Conservation (phyloP, 2,113 vertebrate species). For the Brachypteracias leptosomus region DNA sequence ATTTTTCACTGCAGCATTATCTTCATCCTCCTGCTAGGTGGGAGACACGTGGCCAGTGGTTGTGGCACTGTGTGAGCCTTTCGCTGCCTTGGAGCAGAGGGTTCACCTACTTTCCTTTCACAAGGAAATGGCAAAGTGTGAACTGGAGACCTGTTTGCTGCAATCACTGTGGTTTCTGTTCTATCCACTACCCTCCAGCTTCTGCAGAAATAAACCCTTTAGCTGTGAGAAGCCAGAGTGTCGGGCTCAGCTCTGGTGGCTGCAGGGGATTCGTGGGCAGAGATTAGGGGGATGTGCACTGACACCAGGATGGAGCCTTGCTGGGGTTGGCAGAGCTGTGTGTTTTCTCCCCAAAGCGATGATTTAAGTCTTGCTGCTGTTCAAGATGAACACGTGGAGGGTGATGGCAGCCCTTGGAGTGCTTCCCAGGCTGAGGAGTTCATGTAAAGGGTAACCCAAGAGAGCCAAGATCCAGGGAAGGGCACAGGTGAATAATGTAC, state of each 20-base stretch:
- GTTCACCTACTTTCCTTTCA: not conserved
- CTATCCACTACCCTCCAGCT: not conserved
- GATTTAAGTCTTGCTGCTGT: not conserved
- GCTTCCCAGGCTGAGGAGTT: not conserved
- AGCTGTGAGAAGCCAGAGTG: not conserved
- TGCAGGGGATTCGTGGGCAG: not conserved
- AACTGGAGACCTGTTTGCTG: not conserved
- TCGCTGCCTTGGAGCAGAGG: not conserved
- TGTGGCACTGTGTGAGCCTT: not conserved
- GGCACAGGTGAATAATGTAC: not conserved
- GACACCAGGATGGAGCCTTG: fast-evolving
- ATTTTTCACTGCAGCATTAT: fast-evolving
- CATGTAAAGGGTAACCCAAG: fast-evolving
- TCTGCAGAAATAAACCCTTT: not conserved
- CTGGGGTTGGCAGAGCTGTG: not conserved
- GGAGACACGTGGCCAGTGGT: not conserved
- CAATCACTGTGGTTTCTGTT: not conserved
- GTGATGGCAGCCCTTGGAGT: not conserved
- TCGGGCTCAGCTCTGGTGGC: not conserved
- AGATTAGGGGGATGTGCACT: not conserved
- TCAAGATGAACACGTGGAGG: not conserved
- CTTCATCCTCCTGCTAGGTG: not conserved
- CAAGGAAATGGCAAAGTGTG: not conserved
- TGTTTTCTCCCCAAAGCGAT: not conserved
- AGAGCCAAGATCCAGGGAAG: not conserved